Evolutionary conservation across 2,888 invertebrate species (phyloP), one percentile per base, ranked within the genome.

Genomic region (Punctoribates punctum): DNA sequence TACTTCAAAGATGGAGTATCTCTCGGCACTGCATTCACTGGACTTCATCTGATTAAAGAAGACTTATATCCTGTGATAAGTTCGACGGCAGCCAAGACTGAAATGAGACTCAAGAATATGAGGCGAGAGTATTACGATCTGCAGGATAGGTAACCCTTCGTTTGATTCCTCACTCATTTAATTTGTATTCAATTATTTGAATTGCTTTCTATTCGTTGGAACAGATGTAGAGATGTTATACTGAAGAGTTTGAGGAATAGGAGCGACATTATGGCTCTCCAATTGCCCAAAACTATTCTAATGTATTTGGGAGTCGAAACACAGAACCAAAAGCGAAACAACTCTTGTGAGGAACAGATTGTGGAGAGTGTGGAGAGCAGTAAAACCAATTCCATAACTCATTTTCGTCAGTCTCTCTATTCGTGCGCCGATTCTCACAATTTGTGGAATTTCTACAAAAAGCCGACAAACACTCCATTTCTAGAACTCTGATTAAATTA

Each of bases 71-170:
- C 91, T 0, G 87, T 90, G 76, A 87, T 90, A 13, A 88, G 89
- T 81, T 90, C 90, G 1, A 90, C 90, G 0, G 90, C 90, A 0
- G 90, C 90, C 23, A 90, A 90, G 84, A 90, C 90, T 1, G 89
- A 90, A 83, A 90, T 91, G 89, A 87, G 88, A 0, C 83, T 91
- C 23, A 87, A 86, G 42, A 83, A 85, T 38, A 87, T 88, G 80
- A 86, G 87, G 78, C 83, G 89, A 57, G 89, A 88, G 81, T 90
- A 89, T 82, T 86, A 88, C 0, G 89, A 87, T 82, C 85, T 91
- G 8, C 90, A 90, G 81, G 90, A 91, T 83, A 85, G 89, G 54
- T 84, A 83, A 3, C 48, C 13, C 3, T 54, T 17, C 1, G 1
- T 54, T 17, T 8, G 13, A 57, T 57, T 57, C 25, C 6, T 57